A percentile compares a stretch with the other conserved stretches of the same genome.
Evolutionary conservation across 2,888 invertebrate species (phyloP).

Genomic region (Drosophila niveifrons): DNA sequence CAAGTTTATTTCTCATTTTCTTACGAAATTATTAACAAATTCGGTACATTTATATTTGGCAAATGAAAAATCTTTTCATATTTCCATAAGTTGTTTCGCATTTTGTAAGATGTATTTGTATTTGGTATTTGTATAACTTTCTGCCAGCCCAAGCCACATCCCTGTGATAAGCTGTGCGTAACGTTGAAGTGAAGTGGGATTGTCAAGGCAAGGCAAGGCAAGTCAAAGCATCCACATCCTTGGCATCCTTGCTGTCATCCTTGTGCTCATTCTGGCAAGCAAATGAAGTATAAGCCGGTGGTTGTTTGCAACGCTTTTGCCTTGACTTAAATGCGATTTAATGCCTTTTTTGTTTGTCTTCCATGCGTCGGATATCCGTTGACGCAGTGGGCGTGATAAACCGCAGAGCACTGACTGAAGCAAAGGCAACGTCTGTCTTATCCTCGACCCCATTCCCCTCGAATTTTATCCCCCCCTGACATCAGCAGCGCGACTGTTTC

Average conservation of each 20-base stretch:
- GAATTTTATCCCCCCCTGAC: slow-evolving; percentile 20
- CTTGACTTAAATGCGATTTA: slow-evolving; percentile 82
- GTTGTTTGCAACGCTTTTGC: slow-evolving; percentile 41
- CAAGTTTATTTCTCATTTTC: not conserved
- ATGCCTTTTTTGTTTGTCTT: slow-evolving; percentile 83
- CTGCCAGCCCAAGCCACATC: slow-evolving; percentile 8
- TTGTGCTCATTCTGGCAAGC: slow-evolving; percentile 34
- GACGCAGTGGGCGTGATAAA: slow-evolving; percentile 79
- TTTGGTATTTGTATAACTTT: slow-evolving; percentile 5
- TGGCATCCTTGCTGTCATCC: slow-evolving; percentile 34
- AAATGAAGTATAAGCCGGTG: slow-evolving; percentile 59
- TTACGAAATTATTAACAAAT: not conserved
- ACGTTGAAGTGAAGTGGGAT: slow-evolving; percentile 40
- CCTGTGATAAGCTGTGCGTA: slow-evolving; percentile 45
- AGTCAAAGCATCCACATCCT: slow-evolving; percentile 20
- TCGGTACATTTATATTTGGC: not conserved
- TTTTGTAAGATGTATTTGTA: slow-evolving; percentile 10
- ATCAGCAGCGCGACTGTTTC: slow-evolving; percentile 17
- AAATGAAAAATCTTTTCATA: not conserved
- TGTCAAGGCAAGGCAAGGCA: slow-evolving; percentile 23
- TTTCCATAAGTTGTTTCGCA: slow-evolving; percentile 8
- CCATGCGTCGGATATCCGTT: slow-evolving; percentile 79
- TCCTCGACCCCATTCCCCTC: slow-evolving; percentile 26
- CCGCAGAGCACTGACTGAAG: slow-evolving; percentile 43
- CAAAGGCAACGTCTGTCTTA: slow-evolving; percentile 31